Evolutionary conservation across 2,888 invertebrate genomes (phyloP).

Genomic region (Leistus spinibarbis): DNA sequence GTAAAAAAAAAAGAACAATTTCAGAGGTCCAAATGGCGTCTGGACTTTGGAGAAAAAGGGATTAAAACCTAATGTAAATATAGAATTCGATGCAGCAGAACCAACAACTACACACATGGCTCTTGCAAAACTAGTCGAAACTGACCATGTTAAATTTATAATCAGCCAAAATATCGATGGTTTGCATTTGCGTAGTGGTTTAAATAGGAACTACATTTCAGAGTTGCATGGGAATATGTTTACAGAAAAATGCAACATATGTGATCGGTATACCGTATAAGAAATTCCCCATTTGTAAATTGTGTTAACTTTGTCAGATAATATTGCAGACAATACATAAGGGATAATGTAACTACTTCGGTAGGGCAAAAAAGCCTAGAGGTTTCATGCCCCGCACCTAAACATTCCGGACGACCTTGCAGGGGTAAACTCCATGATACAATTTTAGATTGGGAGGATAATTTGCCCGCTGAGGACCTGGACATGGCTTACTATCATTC

Average conservation of each 20-base stretch:
- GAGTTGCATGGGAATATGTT: slow-evolving; percentile 99
- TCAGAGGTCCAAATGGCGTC: slow-evolving; percentile 89
- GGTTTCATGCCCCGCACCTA: slow-evolving; percentile 68
- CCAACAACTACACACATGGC: slow-evolving; percentile 97
- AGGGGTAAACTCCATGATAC: slow-evolving; percentile 89
- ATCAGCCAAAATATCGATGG: slow-evolving; percentile 99
- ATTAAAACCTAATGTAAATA: slow-evolving; percentile 78
- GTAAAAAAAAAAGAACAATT: slow-evolving; percentile 40
- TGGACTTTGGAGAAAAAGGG: slow-evolving; percentile 96
- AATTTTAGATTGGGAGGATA: slow-evolving; percentile 97
- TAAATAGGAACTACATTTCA: slow-evolving; percentile 78
- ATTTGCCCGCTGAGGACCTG: slow-evolving; percentile 85
- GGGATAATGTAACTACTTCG: slow-evolving; percentile 75
- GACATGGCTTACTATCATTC: slow-evolving; percentile 85
- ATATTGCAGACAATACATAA: slow-evolving; percentile 75
- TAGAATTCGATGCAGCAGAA: slow-evolving; percentile 87
- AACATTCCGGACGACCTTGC: slow-evolving; percentile 71
- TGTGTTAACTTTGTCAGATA: slow-evolving; percentile 2
- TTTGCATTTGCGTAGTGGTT: slow-evolving; percentile 88
- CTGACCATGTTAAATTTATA: slow-evolving; percentile 78
- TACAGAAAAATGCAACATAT: slow-evolving; percentile 89
- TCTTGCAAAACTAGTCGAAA: slow-evolving; percentile 77
- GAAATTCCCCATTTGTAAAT: not conserved
- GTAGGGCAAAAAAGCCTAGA: slow-evolving; percentile 80
- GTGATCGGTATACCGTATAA: slow-evolving; percentile 67